These are phyloP conservation scores for Leptothorax acervorum DNA, from an alignment of 2,888 invertebrate genomes.

Conservation along the genomic window DNA sequence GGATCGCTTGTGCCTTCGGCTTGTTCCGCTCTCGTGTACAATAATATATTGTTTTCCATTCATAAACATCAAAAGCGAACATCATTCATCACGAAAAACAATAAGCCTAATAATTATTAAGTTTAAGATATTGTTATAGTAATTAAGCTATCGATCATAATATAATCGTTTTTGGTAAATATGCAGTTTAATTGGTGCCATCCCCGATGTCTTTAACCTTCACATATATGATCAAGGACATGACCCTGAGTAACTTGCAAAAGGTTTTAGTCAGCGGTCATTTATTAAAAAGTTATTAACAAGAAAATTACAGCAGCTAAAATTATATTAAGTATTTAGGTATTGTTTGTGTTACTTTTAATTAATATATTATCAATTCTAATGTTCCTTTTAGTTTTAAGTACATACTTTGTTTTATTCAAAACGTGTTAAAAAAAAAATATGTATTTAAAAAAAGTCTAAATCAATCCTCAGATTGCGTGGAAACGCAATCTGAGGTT, in stretches of 20 bases:
- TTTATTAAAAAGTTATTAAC: no score
- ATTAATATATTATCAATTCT: not conserved
- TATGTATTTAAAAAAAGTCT: not conserved
- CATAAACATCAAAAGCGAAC: not conserved
- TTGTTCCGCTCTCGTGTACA: conserved; percentile 37
- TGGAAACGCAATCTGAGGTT: not conserved
- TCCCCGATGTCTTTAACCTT: no score
- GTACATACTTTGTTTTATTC: not conserved
- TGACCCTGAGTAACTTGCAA: no score
- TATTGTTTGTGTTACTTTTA: not conserved
- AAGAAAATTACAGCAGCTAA: no score
- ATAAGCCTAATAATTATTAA: not conserved
- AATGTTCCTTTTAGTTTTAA: not conserved
- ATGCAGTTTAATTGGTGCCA: no score
- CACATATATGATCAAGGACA: no score
- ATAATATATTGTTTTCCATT: conserved; percentile 31
- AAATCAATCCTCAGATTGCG: not conserved
- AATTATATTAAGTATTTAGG: no score
- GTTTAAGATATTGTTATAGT: not conserved
- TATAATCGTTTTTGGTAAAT: not conserved
- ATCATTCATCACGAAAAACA: not conserved
- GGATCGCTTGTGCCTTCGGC: conserved; percentile 48
- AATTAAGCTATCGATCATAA: not conserved
- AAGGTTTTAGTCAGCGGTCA: no score
- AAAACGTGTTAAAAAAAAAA: not conserved